Percentiles rank a stretch among this genome's conserved stretches.
Evolutionary conservation across 2,113 vertebrate species (phyloP).

Genomic region (Cryptotis parvus): DNA sequence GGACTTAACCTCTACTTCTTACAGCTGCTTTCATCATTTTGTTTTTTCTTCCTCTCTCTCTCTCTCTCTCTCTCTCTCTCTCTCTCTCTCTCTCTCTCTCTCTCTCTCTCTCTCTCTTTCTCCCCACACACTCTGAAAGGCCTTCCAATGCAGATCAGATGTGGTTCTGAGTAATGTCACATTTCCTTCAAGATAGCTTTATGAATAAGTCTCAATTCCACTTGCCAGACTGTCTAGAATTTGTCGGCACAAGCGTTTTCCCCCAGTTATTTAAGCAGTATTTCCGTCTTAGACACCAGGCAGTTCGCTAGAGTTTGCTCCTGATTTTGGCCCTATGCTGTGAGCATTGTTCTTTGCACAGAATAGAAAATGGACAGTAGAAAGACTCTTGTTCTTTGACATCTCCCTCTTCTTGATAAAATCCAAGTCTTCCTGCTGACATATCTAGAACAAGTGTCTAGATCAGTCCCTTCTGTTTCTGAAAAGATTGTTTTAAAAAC

Average conservation of each 20-base stretch:
- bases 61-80: neutral
- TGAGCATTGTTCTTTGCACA: neutral
- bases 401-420: neutral
- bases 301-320: neutral
- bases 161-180: neutral
- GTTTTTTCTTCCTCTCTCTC: neutral
- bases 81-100: neutral
- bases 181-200: neutral
- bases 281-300: neutral
- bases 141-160: too few species aligned
- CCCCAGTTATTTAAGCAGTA: neutral
- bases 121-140: too few species aligned
- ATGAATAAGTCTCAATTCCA: neutral
- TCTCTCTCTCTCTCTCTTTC: neutral
- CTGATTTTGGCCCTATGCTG: neutral
- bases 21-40: neutral
- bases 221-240: neutral
- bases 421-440: neutral
- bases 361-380: neutral
- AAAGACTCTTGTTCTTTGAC: too few species aligned
- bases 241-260: neutral
- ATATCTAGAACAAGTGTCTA: neutral
- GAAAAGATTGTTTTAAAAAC: neutral
- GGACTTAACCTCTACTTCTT: neutral
- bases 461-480: neutral